Percentiles rank a stretch among this genome's conserved stretches.
Conservation (phyloP, 2,888 invertebrate species). For the Dryocosmus kuriphilus region DNA sequence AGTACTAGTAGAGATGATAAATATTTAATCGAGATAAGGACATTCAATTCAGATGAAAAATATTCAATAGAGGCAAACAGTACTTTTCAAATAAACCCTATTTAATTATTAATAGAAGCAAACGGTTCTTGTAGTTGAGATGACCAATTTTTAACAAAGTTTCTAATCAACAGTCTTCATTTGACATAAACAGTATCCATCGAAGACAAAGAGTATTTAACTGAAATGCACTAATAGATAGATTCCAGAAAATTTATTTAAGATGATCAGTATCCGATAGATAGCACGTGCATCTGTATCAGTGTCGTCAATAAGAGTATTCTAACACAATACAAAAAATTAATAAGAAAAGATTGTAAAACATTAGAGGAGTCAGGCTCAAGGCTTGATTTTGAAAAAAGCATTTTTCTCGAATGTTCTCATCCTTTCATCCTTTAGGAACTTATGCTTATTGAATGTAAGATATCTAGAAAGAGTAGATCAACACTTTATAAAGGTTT, state of each 20-base stretch:
- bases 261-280: not conserved
- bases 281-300: too few relatives aligned
- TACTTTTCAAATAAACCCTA: not conserved
- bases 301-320: too few relatives aligned
- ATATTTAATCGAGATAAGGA: too few relatives aligned
- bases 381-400: not conserved
- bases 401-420: not conserved
- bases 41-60: not conserved
- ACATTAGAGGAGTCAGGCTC: too few relatives aligned
- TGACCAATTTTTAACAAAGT: not conserved
- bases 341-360: too few relatives aligned
- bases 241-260: not conserved
- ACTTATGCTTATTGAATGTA: not conserved
- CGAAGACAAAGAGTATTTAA: not conserved
- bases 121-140: not conserved
- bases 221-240: not conserved
- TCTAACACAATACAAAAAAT: too few relatives aligned
- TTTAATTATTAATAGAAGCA: not conserved
- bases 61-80: not conserved
- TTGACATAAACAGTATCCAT: too few relatives aligned
- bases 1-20: too few relatives aligned
- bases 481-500: not conserved
- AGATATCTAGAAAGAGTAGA: not conserved
- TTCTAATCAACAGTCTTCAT: not conserved
- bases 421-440: not conserved